Base-by-base conservation (phyloP, 1,140 invertebrate species). In the Delia radicum region DNA sequence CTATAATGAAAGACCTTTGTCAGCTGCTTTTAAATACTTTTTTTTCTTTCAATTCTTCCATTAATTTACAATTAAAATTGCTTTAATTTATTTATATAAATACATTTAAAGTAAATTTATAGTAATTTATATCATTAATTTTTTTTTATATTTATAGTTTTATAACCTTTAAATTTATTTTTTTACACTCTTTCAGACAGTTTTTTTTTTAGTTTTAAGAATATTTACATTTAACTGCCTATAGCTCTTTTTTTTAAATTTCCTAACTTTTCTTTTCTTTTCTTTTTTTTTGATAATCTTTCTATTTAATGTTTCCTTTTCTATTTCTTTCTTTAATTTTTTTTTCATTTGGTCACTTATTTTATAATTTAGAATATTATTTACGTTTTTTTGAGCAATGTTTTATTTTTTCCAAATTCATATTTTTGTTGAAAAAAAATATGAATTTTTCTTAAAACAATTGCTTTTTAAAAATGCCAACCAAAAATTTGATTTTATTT, bases 351-450 rank as follows among this genome's bases (percentile, higher is more conserved):
- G 29, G 29, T 69, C 29, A 69, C 65, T 69, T 69, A 69, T 69
- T 69, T 69, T 69, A 69, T 69, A 69, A 69, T 69, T 69, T 69
- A 67, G 65, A 69, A 69, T 69, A 69, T 69, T 69, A 69, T 69
- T 69, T 69, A 69, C 65, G 65, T 69, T 69, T 55, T 18, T 69
- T n/a, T 69, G 21, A 69, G 65, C 65, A 31, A 33, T 69, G 65
- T 37, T 31, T 67, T 65, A 33, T 21, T 73, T 28, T 33, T 13
- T 28, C 37, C 75, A 78, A 77, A 78, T 75, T 73, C 78, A 73
- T 5, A 73, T 48, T 27, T 46, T 55, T 21, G n/a, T 55, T 18
- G 2, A 3, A 18, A 21, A 55, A 55, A 55, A 21, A 55, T 55
- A 7, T 55, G 12, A 31, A 65, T 65, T 13, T 65, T 31, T 29